phyloP scores from a whole-genome alignment of 2,797 vertebrate species.

The Propithecus perrieri region DNA sequence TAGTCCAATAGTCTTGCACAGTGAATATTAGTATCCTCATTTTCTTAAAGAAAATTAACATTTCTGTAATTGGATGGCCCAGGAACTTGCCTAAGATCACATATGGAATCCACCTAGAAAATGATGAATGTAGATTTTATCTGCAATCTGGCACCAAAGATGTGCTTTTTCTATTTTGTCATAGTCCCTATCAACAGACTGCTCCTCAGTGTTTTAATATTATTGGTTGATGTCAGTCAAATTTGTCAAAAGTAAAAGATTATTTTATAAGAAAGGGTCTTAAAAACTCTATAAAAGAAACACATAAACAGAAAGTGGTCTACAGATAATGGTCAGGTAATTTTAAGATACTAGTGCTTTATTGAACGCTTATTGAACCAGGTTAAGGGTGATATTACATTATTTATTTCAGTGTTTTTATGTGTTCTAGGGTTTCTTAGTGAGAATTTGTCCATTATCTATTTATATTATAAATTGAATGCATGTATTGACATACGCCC shows the following conservation, averaged over 20 bases:
- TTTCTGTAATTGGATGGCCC: background rate
- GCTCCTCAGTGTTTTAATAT: background rate
- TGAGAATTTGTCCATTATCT: background rate
- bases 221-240: background rate
- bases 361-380: background rate
- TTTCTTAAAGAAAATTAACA: slow-evolving; percentile 24
- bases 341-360: background rate
- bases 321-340: background rate
- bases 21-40: background rate
- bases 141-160: background rate
- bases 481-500: accelerated
- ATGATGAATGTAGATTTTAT: background rate
- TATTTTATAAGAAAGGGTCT: background rate
- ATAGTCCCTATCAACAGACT: background rate
- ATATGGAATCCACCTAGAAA: background rate
- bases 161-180: background rate
- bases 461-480: background rate
- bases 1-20: background rate
- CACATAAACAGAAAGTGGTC: background rate
- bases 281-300: background rate
- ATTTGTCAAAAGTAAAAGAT: background rate
- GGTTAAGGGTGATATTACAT: background rate
- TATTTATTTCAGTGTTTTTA: background rate
- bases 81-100: background rate
- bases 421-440: background rate